A percentile compares a stretch with the other conserved stretches of the same genome.
phyloP scores from a whole-genome alignment of 2,113 vertebrate species.

The Nyctereutes procyonoides region DNA sequence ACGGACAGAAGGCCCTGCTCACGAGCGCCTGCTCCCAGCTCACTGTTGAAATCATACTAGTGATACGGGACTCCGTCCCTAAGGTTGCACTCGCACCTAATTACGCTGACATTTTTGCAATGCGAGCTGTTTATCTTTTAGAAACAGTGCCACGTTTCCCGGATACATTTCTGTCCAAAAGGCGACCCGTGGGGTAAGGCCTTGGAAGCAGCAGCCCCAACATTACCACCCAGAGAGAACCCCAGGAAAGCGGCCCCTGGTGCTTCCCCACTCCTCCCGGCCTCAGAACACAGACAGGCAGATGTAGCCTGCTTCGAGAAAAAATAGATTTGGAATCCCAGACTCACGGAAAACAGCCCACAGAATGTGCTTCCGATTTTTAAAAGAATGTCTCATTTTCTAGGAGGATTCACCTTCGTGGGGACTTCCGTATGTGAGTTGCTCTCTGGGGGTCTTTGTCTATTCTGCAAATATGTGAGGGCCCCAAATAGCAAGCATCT shows the following conservation, averaged over 20 bases:
- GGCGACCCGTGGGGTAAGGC: not conserved
- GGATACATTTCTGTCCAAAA: not conserved
- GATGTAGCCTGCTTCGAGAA: not conserved
- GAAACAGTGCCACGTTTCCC: slow-evolving; percentile 16
- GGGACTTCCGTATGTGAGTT: not conserved
- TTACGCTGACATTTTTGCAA: not conserved
- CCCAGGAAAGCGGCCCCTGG: not conserved
- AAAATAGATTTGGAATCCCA: not conserved
- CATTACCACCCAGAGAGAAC: not conserved
- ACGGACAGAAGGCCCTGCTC: not conserved
- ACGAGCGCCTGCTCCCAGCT: fast-evolving
- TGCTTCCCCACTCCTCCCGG: not conserved
- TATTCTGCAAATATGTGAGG: not conserved
- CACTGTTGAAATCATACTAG: not conserved
- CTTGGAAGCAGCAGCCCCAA: not conserved
- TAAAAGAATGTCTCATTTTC: not conserved
- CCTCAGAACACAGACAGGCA: not conserved
- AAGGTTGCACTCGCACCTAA: not conserved
- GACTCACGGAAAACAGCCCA: not conserved
- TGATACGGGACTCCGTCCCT: not conserved
- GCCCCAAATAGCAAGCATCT: not conserved
- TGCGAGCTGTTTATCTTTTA: slow-evolving; percentile 38
- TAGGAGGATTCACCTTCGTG: not conserved
- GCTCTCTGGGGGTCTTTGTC: not conserved
- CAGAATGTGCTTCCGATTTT: not conserved